phyloP scores from a whole-genome alignment of 2,797 vertebrate species.

The Myotis vivesi region DNA sequence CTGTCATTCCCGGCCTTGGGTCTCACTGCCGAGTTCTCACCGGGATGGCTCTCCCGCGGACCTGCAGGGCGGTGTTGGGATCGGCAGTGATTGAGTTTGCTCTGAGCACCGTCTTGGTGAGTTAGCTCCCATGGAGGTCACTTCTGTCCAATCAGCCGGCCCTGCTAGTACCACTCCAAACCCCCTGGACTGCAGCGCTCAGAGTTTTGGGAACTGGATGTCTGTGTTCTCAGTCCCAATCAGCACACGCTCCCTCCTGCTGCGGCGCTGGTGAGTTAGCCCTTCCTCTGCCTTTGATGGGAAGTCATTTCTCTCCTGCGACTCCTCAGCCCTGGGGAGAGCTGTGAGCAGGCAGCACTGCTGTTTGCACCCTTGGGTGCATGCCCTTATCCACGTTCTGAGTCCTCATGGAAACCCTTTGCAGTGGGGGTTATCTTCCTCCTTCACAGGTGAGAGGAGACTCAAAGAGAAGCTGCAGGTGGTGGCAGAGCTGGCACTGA shows the following conservation, averaged over 20 bases:
- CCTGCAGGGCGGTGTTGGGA: background rate
- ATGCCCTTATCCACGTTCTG: background rate
- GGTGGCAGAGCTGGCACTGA: background rate
- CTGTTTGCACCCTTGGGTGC: background rate
- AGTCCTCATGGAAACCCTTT: background rate
- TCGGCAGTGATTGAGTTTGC: background rate
- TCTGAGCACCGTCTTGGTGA: background rate
- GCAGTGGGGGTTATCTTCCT: background rate
- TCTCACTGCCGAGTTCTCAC: background rate
- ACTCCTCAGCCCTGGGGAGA: background rate
- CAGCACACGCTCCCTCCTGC: background rate
- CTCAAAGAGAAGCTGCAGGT: background rate
- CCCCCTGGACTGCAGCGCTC: background rate
- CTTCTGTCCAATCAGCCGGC: background rate
- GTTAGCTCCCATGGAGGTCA: background rate
- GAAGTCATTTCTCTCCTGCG: background rate
- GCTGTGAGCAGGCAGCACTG: rapidly evolving
- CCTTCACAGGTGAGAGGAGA: background rate
- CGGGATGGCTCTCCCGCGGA: background rate
- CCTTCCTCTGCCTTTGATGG: background rate
- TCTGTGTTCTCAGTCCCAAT: background rate
- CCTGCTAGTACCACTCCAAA: background rate
- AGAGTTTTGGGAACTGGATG: background rate
- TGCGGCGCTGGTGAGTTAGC: background rate
- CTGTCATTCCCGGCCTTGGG: background rate